Percentiles rank a stretch among this genome's conserved stretches.
phyloP scores from a whole-genome alignment of 2,888 invertebrate species.

The Globia sparganii region DNA sequence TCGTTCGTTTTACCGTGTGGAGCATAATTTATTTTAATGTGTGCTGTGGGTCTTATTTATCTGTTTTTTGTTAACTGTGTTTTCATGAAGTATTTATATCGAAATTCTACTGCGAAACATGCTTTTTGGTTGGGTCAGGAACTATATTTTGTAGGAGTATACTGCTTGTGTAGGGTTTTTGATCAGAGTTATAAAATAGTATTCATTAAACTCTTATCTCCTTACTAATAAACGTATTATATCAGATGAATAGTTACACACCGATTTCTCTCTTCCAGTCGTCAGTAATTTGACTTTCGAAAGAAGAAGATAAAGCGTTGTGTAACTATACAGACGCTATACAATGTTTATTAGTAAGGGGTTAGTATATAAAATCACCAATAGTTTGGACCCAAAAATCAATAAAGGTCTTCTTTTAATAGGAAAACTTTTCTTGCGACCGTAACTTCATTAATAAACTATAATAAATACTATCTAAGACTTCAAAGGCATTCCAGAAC shows the following conservation, averaged over 20 bases:
- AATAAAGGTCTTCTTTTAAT: neutral
- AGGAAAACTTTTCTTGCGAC: neutral
- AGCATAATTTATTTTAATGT: slow-evolving; percentile 32
- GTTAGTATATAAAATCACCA: neutral
- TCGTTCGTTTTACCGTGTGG: slow-evolving; percentile 25
- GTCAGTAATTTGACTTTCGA: too few relatives aligned
- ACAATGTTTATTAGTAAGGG: too few relatives aligned
- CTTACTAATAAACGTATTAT: too few relatives aligned
- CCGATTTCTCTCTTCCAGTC: too few relatives aligned
- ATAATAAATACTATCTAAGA: neutral
- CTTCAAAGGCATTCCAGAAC: slow-evolving; percentile 33
- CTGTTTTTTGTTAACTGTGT: slow-evolving; percentile 9
- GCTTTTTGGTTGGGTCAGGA: slow-evolving; percentile 17
- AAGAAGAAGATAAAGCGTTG: too few relatives aligned
- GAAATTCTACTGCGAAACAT: neutral
- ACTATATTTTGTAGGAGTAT: slow-evolving; percentile 5
- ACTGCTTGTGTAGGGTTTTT: neutral
- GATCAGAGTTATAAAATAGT: neutral
- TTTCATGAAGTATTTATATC: slow-evolving; percentile 25
- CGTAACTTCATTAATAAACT: neutral
- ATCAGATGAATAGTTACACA: too few relatives aligned
- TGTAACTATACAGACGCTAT: too few relatives aligned
- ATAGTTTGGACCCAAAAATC: neutral
- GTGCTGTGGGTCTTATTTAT: slow-evolving; percentile 7
- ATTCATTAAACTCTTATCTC: slow-evolving; percentile 3